A percentile compares a stretch with the other conserved stretches of the same genome.
Conservation (phyloP, 2,888 invertebrate species). For the Athrips mouffetella region DNA sequence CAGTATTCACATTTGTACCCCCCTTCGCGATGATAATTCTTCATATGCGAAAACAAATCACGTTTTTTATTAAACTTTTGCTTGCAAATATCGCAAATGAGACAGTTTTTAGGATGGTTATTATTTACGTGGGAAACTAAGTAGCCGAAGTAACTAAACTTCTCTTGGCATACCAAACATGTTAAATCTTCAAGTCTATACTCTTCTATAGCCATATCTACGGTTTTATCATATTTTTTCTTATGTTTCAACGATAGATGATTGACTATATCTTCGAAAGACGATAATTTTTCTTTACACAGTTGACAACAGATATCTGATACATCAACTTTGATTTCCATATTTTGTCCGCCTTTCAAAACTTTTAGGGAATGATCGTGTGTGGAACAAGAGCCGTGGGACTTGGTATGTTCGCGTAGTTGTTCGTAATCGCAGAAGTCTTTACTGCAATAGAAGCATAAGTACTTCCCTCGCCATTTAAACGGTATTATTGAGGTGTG, state of each 20-base stretch:
- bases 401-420: slow-evolving; percentile 56
- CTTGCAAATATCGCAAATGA: slow-evolving; percentile 63
- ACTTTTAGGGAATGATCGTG: slow-evolving; percentile 63
- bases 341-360: slow-evolving; percentile 64
- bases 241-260: slow-evolving; percentile 56
- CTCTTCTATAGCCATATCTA: slow-evolving; percentile 67
- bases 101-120: slow-evolving; percentile 63
- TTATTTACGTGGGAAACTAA: slow-evolving; percentile 65
- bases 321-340: slow-evolving; percentile 69
- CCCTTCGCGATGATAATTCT: slow-evolving; percentile 69
- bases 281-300: slow-evolving; percentile 46
- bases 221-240: slow-evolving; percentile 52
- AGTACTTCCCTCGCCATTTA: slow-evolving; percentile 71
- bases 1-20: slow-evolving; percentile 64
- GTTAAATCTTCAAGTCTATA: slow-evolving; percentile 55
- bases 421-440: slow-evolving; percentile 53
- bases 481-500: slow-evolving; percentile 66
- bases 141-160: slow-evolving; percentile 64
- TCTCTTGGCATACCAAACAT: slow-evolving; percentile 55
- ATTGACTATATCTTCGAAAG: slow-evolving; percentile 45
- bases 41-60: slow-evolving; percentile 65
- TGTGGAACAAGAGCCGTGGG: slow-evolving; percentile 59
- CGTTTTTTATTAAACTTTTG: slow-evolving; percentile 67
- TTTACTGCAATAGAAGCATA: slow-evolving; percentile 70
- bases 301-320: slow-evolving; percentile 56